These are phyloP conservation scores for Aepyceros melampus DNA, from an alignment of 2,113 vertebrate genomes.

Conservation along the genomic window DNA sequence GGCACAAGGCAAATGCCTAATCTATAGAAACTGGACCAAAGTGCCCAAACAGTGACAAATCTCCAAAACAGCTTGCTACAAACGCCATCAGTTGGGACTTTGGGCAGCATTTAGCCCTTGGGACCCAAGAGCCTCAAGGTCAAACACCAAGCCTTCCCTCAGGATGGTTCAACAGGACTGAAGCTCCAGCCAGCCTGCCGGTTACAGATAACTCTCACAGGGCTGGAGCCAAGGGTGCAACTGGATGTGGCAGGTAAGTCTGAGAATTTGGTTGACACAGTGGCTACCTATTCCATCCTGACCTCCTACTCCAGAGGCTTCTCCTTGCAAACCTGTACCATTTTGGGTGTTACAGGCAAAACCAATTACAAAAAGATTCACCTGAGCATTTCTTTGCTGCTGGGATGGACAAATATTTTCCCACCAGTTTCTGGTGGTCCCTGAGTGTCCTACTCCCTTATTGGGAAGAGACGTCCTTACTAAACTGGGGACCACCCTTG, in stretches of 20 bases:
- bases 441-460: background rate
- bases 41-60: background rate
- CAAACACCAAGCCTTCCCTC: background rate
- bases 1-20: background rate
- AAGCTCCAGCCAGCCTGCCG: background rate
- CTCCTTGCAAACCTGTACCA: background rate
- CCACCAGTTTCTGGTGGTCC: background rate
- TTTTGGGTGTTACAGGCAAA: background rate
- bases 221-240: background rate
- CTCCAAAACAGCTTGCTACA: background rate
- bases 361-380: background rate
- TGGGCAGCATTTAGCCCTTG: background rate
- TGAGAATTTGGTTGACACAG: background rate
- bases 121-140: background rate
- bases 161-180: background rate
- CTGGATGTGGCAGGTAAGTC: background rate
- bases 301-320: background rate
- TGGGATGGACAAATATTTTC: background rate
- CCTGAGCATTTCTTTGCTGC: background rate
- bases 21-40: background rate
- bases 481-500: background rate
- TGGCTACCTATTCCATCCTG: background rate
- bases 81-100: background rate
- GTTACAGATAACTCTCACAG: background rate
- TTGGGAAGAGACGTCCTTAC: background rate